Evolutionary conservation across 2,113 vertebrate species (phyloP), one percentile per base, ranked within the genome.

Genomic region (Apteryx mantelli): DNA sequence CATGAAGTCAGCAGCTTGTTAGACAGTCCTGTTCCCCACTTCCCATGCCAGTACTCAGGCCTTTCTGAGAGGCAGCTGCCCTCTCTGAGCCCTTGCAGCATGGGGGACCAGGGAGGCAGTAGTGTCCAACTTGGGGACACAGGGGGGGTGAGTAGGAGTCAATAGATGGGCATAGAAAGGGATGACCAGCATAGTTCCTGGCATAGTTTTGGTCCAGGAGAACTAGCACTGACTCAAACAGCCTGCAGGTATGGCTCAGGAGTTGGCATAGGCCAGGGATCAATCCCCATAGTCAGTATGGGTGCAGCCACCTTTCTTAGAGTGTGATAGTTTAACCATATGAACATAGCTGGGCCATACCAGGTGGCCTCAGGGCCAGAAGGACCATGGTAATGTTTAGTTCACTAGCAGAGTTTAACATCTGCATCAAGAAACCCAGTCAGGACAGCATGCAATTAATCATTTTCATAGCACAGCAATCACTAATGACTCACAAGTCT

Each of bases 171-270:
- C 30, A 32, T 58, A 30, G 17, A 58, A 58, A 58, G 56, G 16
- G 1, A 7, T 4, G 36, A 56, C 25, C 61, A 15, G 34, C 0
- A 0, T 38, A 50, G 52, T 5, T 55, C 52, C 76, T 64, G 46
- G 19, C 8, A 6, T 2, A 17, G 8, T 50, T 70, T 24, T 53
- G 64, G 17, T 55, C 65, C 86, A 60, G 64, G 12, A 32, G 76
- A 80, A 16, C 3, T 34, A 74, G 11, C n/a, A 73, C 21, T 5
- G 15, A 25, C 38, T 26, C 40, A 60, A 53, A 11, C 11, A 70
- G 3, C 5, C 19, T 13, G 16, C 64, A 84, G 60, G 11, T 2
- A 32, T 10, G 4, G 7, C 19, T 82, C 70, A 44, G 69, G 65
- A 53, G 24, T 1, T 13, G 13, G 12, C 36, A 5, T 25, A 53